Percentiles rank a stretch among this genome's conserved stretches.
These are phyloP conservation scores for Carcinoscorpius rotundicauda DNA, from an alignment of 1,140 invertebrate genomes.

Conservation along the genomic window DNA sequence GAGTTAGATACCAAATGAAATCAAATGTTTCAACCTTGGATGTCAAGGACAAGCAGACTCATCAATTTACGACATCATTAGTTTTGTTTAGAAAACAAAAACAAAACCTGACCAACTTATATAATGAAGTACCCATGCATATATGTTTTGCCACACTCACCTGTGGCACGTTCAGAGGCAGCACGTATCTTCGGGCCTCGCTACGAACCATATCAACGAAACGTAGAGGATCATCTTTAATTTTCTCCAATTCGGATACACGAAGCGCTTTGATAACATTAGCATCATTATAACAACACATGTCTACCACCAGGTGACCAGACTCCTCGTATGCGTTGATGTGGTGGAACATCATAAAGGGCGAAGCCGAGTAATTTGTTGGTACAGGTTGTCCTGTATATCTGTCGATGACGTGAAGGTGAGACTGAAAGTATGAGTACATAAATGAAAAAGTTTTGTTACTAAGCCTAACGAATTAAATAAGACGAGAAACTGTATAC, in stretches of 20 bases:
- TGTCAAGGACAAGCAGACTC: no score
- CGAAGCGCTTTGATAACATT: constrained; percentile 27
- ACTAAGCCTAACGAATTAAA: no score
- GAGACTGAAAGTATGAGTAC: constrained; percentile 44
- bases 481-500: no score
- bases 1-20: no score
- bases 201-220: neutral
- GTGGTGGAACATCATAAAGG: constrained; percentile 76
- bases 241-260: neutral
- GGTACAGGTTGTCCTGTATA: constrained; percentile 43
- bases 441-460: no score
- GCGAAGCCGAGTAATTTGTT: constrained; percentile 42
- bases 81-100: no score
- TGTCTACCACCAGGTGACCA: constrained; percentile 57
- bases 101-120: no score
- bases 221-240: neutral
- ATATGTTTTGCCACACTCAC: no score
- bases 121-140: no score
- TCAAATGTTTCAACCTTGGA: no score
- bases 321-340: constrained; percentile 71
- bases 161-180: neutral
- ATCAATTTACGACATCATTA: no score
- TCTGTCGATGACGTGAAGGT: constrained; percentile 56
- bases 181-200: neutral
- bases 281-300: constrained; percentile 68